phyloP scores from a whole-genome alignment of 2,888 invertebrate species.

The Drosophila prolongata region DNA sequence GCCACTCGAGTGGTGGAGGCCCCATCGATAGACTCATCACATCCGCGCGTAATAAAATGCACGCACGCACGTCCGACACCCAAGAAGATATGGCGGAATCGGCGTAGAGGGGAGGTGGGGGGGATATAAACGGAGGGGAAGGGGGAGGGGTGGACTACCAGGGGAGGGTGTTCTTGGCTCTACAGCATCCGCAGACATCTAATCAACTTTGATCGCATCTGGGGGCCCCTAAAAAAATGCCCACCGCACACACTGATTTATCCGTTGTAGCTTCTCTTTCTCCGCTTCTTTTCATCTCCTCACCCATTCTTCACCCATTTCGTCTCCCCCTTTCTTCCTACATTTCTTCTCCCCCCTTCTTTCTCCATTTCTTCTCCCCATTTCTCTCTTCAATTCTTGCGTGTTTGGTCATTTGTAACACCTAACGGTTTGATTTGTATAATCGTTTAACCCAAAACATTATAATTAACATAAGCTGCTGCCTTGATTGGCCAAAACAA shows the following conservation, averaged over 20 bases:
- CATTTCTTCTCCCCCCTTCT: neutral
- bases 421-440: constrained; percentile 73
- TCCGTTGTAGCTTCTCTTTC: neutral
- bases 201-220: constrained; percentile 68
- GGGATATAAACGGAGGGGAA: neutral
- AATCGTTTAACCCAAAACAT: constrained; percentile 65
- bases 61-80: constrained; percentile 73
- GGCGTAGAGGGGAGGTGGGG: neutral
- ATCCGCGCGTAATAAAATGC: constrained; percentile 77
- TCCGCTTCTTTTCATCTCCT: neutral
- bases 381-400: constrained; percentile 34
- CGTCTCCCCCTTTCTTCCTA: too few species aligned
- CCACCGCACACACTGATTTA: constrained; percentile 39
- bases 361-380: neutral
- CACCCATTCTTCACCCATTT: too few species aligned
- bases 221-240: constrained; percentile 51
- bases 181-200: constrained; percentile 55
- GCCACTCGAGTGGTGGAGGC: constrained; percentile 28
- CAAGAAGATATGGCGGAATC: constrained; percentile 13
- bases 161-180: neutral
- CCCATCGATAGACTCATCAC: constrained; percentile 71
- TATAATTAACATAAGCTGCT: constrained; percentile 64
- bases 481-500: constrained; percentile 16
- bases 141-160: neutral
- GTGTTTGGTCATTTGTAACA: constrained; percentile 76